Base-by-base conservation (phyloP, 2,113 vertebrate species). In the Pangasianodon hypophthalmus region DNA sequence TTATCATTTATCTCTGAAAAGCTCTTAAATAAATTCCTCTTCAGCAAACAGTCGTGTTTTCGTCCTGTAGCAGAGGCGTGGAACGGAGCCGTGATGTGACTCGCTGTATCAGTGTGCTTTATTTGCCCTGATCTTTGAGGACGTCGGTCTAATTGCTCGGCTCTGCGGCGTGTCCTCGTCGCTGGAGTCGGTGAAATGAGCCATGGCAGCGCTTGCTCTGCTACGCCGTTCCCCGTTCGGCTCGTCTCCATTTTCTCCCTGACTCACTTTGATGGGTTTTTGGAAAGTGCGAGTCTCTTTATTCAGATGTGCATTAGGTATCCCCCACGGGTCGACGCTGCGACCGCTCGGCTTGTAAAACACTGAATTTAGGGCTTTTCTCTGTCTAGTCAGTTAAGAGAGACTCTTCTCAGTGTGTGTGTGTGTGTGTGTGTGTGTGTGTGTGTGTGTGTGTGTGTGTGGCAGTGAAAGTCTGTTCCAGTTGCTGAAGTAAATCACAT, bases 61-160 rank as follows among this genome's bases (percentile, higher is more conserved):
- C 24, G 7, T 10, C 1, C 71, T 60, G 86, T 29, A 41, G 46
- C 9, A 21, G 87, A 60, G 44, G 50, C 8, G n/a, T 83, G 84
- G n/a, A 56, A 4, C 48, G 32, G 26, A 9, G 37, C 41, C 67
- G 3, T 41, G 81, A 77, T 88, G 67, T 67, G 86, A 86, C 67
- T 87, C 19, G 29, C 50, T 4, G 44, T 91, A 81, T 58, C 86
- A 86, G 54, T 52, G 56, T 87, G 77, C 88, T 91, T 90, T 88
- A 89, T 89, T 90, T 80, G 75, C 82, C 88, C 82, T 89, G 84
- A 88, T 86, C 85, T 86, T 86, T 44, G 58, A 84, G 88, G 90
- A 91, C 92, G 84, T 91, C 83, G 86, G 77, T 87, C 91, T 92
- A 91, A 92, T 91, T 92, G 92, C 90, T 89, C 82, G 1, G 81